phyloP scores from a whole-genome alignment of 2,113 vertebrate species.

The Rutilus rutilus region DNA sequence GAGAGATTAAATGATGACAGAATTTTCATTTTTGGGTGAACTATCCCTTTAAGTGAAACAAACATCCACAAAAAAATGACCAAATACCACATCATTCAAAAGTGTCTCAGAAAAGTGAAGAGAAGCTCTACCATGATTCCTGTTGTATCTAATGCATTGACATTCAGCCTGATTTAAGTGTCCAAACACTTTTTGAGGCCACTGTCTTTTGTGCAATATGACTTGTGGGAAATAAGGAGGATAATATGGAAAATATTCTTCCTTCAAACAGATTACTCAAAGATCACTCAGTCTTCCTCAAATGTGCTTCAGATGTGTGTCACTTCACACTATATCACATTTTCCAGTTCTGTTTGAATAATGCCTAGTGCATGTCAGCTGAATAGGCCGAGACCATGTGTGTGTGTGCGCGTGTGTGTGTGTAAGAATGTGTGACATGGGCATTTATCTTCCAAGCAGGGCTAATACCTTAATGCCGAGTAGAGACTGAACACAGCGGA shows the following conservation, averaged over 20 bases:
- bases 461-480: conserved; percentile 71
- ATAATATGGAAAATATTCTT: conserved; percentile 24
- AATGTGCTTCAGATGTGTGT: conserved; percentile 33
- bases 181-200: not conserved
- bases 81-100: not conserved
- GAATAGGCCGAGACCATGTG: conserved; percentile 28
- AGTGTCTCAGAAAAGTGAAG: not conserved
- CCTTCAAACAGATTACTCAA: conserved; percentile 23
- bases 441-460: conserved; percentile 77
- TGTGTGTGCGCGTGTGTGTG: conserved; percentile 17
- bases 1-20: too few relatives aligned
- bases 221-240: not conserved
- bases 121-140: not conserved
- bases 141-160: not conserved
- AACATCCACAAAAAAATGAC: not conserved
- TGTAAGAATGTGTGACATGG: conserved; percentile 66
- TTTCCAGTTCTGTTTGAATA: conserved; percentile 34
- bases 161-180: not conserved
- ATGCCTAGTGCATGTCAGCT: conserved; percentile 8
- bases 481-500: conserved; percentile 64
- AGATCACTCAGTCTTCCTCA: conserved; percentile 20
- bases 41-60: too few relatives aligned
- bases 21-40: too few relatives aligned
- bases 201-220: not conserved
- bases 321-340: conserved; percentile 31